These are phyloP conservation scores for Melieria crassipennis DNA, from an alignment of 2,888 invertebrate genomes.

Conservation along the genomic window DNA sequence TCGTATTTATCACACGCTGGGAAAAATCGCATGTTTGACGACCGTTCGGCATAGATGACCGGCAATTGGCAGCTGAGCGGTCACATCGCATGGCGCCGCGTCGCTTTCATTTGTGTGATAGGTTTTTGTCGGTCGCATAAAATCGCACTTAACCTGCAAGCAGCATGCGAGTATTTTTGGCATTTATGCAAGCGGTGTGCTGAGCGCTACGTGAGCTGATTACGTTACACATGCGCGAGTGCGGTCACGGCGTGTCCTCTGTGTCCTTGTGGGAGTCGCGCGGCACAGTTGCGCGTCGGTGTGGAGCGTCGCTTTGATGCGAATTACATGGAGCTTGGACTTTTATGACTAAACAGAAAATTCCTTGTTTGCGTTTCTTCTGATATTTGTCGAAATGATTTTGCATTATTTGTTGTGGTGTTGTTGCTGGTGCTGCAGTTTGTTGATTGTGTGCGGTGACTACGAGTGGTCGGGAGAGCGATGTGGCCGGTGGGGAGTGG, in stretches of 20 bases:
- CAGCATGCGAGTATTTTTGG: slow-evolving; percentile 38
- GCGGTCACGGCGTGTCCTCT: slow-evolving; percentile 36
- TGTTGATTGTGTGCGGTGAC: no score
- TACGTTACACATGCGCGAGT: slow-evolving; percentile 50
- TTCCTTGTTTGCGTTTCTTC: slow-evolving; percentile 12
- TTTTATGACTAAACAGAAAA: slow-evolving; percentile 50
- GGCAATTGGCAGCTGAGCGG: no score
- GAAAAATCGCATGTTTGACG: no score
- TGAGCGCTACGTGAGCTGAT: slow-evolving; percentile 60
- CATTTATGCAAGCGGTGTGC: slow-evolving; percentile 59
- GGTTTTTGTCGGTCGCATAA: no score
- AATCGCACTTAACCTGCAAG: no score
- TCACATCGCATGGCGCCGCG: no score
- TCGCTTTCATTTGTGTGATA: no score
- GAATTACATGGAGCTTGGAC: slow-evolving; percentile 53
- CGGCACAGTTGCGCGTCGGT: slow-evolving; percentile 42
- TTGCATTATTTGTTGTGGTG: slow-evolving; percentile 51
- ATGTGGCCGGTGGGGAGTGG: no score
- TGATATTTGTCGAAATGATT: slow-evolving; percentile 51
- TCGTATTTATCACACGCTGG: no score
- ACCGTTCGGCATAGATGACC: no score
- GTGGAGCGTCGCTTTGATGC: slow-evolving; percentile 55
- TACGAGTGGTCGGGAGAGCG: no score
- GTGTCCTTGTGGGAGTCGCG: slow-evolving; percentile 50
- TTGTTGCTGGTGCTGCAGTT: no score